phyloP scores from a whole-genome alignment of 2,113 vertebrate genomes.

The Microtus montanus region DNA sequence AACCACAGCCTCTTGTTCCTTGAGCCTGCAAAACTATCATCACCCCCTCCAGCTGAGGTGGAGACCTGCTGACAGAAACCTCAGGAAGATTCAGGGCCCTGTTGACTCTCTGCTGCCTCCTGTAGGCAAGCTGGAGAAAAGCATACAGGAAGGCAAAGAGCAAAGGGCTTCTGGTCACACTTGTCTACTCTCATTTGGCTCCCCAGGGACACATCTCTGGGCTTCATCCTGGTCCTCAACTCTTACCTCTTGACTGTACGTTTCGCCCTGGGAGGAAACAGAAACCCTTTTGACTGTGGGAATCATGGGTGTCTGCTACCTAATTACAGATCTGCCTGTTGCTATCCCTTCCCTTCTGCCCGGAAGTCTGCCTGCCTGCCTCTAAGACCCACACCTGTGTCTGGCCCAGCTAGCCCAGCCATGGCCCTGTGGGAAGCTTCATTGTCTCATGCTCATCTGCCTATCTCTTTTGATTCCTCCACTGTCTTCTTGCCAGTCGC shows the following conservation, averaged over 20 bases:
- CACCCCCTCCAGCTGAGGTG: background rate
- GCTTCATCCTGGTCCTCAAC: background rate
- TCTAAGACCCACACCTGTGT: background rate
- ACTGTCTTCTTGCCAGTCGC: background rate
- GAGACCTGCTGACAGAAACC: background rate
- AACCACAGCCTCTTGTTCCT: background rate
- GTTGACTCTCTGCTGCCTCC: conserved; percentile 9
- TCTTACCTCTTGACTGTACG: background rate
- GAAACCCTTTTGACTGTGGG: background rate
- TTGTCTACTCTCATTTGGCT: background rate
- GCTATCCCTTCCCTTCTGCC: background rate
- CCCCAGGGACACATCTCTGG: background rate
- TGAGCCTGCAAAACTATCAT: background rate
- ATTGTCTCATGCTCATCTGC: background rate
- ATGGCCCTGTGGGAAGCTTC: background rate
- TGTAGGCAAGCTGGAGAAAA: background rate
- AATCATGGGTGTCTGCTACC: background rate
- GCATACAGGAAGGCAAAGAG: background rate
- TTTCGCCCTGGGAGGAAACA: background rate
- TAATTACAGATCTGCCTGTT: background rate
- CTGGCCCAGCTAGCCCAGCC: background rate
- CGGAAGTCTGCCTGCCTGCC: rapidly evolving
- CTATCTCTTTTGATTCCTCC: background rate
- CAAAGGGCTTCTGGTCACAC: background rate
- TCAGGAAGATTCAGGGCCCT: background rate